Evolutionary conservation across 2,888 invertebrate genomes (phyloP).

Genomic region (Gnatocerus cornutus): DNA sequence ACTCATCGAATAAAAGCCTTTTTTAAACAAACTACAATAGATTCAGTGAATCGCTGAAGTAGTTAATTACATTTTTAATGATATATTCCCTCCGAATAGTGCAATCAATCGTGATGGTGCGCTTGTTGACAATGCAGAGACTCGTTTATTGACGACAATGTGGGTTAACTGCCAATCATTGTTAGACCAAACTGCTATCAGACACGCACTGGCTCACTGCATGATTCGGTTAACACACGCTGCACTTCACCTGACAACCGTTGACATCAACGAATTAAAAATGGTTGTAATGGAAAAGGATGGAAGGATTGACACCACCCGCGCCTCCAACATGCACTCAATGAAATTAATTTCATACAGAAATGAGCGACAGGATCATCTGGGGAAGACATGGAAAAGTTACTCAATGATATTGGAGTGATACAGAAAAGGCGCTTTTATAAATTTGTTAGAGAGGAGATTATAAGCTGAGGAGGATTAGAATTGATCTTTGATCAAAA

Average conservation of each 20-base stretch:
- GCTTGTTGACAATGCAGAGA: conserved; percentile 41
- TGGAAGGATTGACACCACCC: conserved; percentile 16
- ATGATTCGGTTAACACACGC: conserved; percentile 47
- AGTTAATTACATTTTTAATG: conserved; percentile 44
- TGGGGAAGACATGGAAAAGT: neutral
- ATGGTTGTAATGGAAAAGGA: conserved; percentile 17
- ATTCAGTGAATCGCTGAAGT: conserved; percentile 30
- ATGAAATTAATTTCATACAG: conserved; percentile 3
- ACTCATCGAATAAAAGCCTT: conserved; percentile 6
- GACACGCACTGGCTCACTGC: conserved; percentile 48
- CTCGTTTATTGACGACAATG: conserved; percentile 46
- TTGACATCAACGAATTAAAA: conserved; percentile 44
- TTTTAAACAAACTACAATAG: conserved; percentile 30
- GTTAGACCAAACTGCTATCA: conserved; percentile 44
- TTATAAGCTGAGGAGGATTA: too few relatives aligned
- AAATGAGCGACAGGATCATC: neutral
- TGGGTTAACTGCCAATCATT: conserved; percentile 48
- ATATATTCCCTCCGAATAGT: conserved; percentile 38
- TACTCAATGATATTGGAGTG: neutral
- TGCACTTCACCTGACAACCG: conserved; percentile 47
- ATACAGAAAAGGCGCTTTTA: too few relatives aligned
- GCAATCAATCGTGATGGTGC: conserved; percentile 41
- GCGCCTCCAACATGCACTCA: neutral
- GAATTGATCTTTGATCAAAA: too few relatives aligned
- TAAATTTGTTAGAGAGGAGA: too few relatives aligned